Evolutionary conservation across 2,797 vertebrate genomes (phyloP), one percentile per base, ranked within the genome.

Genomic region (Sparus aurata): DNA sequence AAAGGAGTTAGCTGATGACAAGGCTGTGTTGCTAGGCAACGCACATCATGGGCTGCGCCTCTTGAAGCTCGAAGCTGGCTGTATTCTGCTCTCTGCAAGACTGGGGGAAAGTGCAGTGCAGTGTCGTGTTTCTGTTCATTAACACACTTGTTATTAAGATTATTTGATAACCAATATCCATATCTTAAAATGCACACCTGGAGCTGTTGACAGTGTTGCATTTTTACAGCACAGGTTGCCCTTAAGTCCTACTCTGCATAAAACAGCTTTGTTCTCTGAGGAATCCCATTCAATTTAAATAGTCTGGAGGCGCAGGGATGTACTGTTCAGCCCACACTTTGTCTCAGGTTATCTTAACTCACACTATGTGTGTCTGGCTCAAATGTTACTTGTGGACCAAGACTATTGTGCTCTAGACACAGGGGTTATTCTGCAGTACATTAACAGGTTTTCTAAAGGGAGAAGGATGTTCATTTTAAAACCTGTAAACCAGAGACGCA

Each of bases 1-100:
- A 96, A 97, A 96, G 94, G 94, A 93, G 92, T 96, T 95, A 96
- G 96, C 96, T 96, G 95, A 96, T 95, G 96, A 96, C 94, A 96
- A 96, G 95, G 93, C 95, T 94, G 93, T 91, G 95, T 97, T 97
- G 96, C 96, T 96, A 96, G 93, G 96, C 96, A 96, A 94, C 95
- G 50, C 89, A 90, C 93, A 94, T 96, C 90, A 93, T 93, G 95
- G 95, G 92, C 95, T 95, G 93, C 91, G 92, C 93, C 95, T 95
- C 93, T 96, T 94, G 94, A 96, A 96, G 95, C 95, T 94, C 66
- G 86, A 81, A 91, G 85, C 91, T 92, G 87, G 89, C 94, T 93
- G 88, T 91, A 91, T 94, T 89, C 86, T 91, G 83, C 91, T 88
- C 89, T 88, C 88, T 89, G 87, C 88, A 91, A 93, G 91, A 91